Conservation (phyloP, 2,113 vertebrate genomes). For the Erinaceus europaeus region DNA sequence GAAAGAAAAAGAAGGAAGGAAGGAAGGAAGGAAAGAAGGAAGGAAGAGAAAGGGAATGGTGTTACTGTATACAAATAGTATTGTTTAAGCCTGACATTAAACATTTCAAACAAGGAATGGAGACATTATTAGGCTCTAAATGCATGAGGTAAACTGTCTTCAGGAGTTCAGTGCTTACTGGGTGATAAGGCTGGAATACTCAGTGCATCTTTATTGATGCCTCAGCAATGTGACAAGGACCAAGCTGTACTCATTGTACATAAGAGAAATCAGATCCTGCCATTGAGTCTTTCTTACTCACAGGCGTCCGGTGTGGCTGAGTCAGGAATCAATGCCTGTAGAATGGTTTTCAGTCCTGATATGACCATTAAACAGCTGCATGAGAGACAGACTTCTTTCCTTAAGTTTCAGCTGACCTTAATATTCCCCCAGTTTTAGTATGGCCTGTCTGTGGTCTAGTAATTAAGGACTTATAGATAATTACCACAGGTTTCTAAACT, state of each 20-base stretch:
- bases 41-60: too few species aligned
- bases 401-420: not conserved
- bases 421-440: not conserved
- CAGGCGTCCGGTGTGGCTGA: too few species aligned
- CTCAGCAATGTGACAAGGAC: not conserved
- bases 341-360: not conserved
- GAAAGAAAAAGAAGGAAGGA: not conserved
- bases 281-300: not conserved
- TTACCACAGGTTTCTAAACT: not conserved
- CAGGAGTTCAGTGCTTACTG: not conserved
- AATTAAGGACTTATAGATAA: not conserved
- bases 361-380: not conserved
- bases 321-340: not conserved
- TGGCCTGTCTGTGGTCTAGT: not conserved
- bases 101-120: not conserved
- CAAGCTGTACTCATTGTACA: not conserved
- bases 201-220: not conserved
- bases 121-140: not conserved
- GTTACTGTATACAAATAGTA: not conserved
- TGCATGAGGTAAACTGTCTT: not conserved
- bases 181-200: not conserved
- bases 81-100: not conserved
- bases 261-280: not conserved
- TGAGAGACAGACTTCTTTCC: not conserved
- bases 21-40: not conserved